These are phyloP conservation scores for Aplochiton taeniatus DNA, from an alignment of 2,797 vertebrate species.

Conservation along the genomic window DNA sequence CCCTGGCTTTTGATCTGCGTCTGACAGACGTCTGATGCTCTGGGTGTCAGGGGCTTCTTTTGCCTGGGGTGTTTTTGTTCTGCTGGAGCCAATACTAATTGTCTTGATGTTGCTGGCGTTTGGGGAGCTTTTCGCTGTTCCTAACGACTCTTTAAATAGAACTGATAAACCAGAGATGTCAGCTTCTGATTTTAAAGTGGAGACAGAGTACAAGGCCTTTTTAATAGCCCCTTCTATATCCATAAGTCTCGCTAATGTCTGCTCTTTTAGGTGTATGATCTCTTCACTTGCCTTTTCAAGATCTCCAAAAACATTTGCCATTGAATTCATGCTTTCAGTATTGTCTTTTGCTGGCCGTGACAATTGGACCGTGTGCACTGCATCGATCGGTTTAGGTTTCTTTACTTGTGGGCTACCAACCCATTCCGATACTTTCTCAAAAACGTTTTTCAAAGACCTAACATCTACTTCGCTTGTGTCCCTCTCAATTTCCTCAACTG, in stretches of 20 bases:
- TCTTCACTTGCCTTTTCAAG: slow-evolving; percentile 89
- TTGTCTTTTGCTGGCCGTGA: slow-evolving; percentile 51
- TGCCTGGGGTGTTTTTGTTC: slow-evolving; percentile 61
- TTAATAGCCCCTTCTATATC: slow-evolving; percentile 91
- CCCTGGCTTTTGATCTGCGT: slow-evolving; percentile 40
- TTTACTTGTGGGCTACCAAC: slow-evolving; percentile 60
- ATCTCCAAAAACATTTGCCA: slow-evolving; percentile 88
- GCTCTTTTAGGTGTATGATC: slow-evolving; percentile 89
- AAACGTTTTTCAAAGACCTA: slow-evolving; percentile 78
- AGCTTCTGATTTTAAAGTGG: slow-evolving; percentile 87
- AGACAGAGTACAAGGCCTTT: slow-evolving; percentile 92
- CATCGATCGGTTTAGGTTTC: slow-evolving; percentile 43
- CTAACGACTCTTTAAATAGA: slow-evolving; percentile 88
- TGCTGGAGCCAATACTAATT: slow-evolving; percentile 82
- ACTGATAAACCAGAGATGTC: slow-evolving; percentile 82
- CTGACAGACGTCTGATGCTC: slow-evolving; percentile 12
- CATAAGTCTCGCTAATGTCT: slow-evolving; percentile 87
- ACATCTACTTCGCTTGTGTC: slow-evolving; percentile 82
- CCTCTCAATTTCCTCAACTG: slow-evolving; percentile 85
- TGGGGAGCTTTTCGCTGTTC: slow-evolving; percentile 55
- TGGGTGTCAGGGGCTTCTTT: slow-evolving; percentile 29
- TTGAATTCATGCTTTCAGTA: slow-evolving; percentile 69
- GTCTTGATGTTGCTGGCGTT: slow-evolving; percentile 74
- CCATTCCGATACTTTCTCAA: slow-evolving; percentile 85
- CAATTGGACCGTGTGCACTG: slow-evolving; percentile 47